Conservation (phyloP, 2,113 vertebrate species). For the Cryptomyrus ogoouensis region DNA sequence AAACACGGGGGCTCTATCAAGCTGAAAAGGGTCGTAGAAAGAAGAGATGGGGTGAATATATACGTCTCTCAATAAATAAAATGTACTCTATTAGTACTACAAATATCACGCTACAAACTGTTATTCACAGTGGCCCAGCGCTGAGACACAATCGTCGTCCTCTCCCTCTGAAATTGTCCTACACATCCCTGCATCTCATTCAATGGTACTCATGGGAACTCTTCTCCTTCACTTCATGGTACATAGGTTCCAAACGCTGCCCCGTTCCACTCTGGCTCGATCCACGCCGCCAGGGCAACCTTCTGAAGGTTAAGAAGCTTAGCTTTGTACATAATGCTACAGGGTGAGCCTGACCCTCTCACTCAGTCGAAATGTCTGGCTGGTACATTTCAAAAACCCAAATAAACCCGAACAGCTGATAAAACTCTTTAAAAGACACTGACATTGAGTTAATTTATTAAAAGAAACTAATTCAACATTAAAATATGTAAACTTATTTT, state of each 20-base stretch:
- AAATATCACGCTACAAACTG: neutral
- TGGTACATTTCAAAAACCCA: slow-evolving; percentile 39
- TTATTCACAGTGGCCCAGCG: slow-evolving; percentile 11
- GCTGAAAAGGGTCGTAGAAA: neutral
- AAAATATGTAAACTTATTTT: slow-evolving; percentile 41
- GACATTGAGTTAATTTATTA: slow-evolving; percentile 69
- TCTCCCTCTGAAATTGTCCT: neutral
- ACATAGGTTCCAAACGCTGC: slow-evolving; percentile 11
- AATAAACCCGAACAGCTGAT: slow-evolving; percentile 42
- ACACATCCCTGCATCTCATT: neutral
- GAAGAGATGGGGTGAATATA: neutral
- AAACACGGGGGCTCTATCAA: neutral
- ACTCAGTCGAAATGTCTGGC: slow-evolving; percentile 51
- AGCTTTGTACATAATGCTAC: slow-evolving; percentile 43
- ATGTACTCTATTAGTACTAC: neutral
- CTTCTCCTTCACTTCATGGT: neutral
- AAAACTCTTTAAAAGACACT: slow-evolving; percentile 61
- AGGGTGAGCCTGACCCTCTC: slow-evolving; percentile 58
- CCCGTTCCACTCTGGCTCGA: slow-evolving; percentile 34
- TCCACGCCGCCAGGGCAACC: slow-evolving; percentile 29
- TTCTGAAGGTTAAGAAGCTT: slow-evolving; percentile 19
- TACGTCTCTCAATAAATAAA: slow-evolving; percentile 15
- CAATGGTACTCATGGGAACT: neutral
- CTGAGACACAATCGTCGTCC: neutral
- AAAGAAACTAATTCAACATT: slow-evolving; percentile 54